These are phyloP conservation scores for Dendronephthya gigantea DNA, from an alignment of 64 coral and sea anemone species.

Conservation along the genomic window DNA sequence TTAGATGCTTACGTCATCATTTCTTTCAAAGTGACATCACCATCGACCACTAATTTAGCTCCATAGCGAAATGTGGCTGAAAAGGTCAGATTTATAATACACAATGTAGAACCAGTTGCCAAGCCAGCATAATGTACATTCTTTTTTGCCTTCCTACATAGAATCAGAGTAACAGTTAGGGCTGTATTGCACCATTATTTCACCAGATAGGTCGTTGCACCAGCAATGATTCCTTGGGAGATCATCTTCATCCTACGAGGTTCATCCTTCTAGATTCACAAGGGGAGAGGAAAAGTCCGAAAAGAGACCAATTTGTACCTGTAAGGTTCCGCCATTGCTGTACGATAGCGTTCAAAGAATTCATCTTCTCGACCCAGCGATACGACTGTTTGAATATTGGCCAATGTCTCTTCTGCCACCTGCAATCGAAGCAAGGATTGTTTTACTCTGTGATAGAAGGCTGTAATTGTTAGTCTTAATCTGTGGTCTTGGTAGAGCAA, in stretches of 20 bases:
- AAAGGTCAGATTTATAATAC: background rate
- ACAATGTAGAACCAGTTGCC: background rate
- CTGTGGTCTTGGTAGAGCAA: no score
- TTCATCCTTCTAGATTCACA: no score
- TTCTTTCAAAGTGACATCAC: background rate
- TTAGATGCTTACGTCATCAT: constrained; percentile 1
- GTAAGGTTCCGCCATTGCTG: background rate
- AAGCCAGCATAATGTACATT: background rate
- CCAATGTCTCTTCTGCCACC: background rate
- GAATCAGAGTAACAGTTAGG: no score
- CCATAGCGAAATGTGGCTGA: background rate
- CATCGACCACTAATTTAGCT: background rate
- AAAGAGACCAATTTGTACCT: background rate
- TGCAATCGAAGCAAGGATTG: background rate
- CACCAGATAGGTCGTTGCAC: no score
- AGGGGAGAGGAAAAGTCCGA: no score
- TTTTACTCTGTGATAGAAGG: background rate
- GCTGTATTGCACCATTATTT: no score
- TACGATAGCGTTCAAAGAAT: constrained; percentile 12
- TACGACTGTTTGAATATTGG: constrained; percentile 3
- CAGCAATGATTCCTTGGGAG: no score
- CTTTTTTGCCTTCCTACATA: background rate
- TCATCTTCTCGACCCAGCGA: background rate
- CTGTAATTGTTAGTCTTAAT: background rate
- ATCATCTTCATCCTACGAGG: no score